These are phyloP conservation scores for Zosterops japonicus DNA, from an alignment of 2,113 vertebrate species.

Conservation along the genomic window DNA sequence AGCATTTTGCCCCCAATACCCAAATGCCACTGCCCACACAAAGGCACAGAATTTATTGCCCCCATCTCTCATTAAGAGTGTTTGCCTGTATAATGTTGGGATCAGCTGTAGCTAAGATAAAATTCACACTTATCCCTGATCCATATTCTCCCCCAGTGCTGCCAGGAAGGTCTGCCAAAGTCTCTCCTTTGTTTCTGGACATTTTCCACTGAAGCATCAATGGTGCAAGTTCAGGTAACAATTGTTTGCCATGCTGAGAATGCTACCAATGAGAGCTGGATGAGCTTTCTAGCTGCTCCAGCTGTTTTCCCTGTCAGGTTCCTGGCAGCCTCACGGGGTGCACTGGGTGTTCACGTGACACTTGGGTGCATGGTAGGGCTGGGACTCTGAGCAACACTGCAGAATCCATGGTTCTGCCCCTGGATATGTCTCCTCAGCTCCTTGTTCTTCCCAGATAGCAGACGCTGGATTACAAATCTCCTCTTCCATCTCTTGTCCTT, in stretches of 20 bases:
- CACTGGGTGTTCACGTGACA: background rate
- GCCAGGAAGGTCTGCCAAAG: background rate
- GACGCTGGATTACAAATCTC: background rate
- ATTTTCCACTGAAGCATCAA: background rate
- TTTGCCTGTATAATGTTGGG: background rate
- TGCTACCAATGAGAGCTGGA: background rate
- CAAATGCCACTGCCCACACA: background rate
- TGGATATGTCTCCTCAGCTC: background rate
- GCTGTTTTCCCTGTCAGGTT: background rate
- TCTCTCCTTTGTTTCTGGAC: background rate
- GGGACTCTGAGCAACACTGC: background rate
- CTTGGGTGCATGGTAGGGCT: background rate
- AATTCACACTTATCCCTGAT: background rate
- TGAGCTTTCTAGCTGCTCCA: background rate
- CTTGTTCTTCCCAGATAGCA: background rate
- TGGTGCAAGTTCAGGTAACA: background rate
- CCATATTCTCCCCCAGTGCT: background rate
- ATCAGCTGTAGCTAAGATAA: background rate
- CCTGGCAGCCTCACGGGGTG: background rate
- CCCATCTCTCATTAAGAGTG: background rate
- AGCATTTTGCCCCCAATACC: background rate
- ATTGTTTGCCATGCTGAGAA: background rate
- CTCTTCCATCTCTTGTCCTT: background rate
- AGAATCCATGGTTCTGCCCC: background rate
- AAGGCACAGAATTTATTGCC: background rate